Evolutionary conservation across 2,113 vertebrate genomes (phyloP).

Genomic region (Nibea coibor): DNA sequence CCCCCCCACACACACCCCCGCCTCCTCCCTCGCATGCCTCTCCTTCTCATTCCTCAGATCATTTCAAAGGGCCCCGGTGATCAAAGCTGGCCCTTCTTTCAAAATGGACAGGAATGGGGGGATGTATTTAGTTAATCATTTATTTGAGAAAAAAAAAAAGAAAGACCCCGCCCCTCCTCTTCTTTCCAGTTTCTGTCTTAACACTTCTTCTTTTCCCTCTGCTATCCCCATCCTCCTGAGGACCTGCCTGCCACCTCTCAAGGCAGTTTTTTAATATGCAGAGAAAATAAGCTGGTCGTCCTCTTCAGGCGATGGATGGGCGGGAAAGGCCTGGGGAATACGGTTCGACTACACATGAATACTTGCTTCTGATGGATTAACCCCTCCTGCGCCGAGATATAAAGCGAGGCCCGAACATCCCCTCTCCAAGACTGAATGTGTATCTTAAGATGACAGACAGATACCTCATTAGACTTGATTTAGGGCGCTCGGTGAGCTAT

Average conservation of each 20-base stretch:
- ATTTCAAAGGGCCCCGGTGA: conserved; percentile 78
- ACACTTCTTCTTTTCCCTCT: not conserved
- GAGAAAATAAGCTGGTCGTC: conserved; percentile 64
- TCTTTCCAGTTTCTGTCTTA: conserved; percentile 48
- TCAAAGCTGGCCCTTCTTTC: conserved; percentile 77
- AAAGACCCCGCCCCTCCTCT: conserved; percentile 14
- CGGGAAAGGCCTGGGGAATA: conserved; percentile 59
- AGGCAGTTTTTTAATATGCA: conserved; percentile 68
- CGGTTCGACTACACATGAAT: conserved; percentile 41
- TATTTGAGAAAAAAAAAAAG: conserved; percentile 52
- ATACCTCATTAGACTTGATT: conserved; percentile 57
- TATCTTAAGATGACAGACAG: conserved; percentile 40
- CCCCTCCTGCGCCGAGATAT: conserved; percentile 46
- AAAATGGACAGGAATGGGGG: conserved; percentile 72
- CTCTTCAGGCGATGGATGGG: conserved; percentile 64
- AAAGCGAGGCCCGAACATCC: conserved; percentile 21
- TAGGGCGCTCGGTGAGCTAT: conserved; percentile 35
- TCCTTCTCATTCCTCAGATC: conserved; percentile 59
- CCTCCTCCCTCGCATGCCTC: conserved; percentile 27
- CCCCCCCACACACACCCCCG: conserved; percentile 18
- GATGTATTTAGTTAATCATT: conserved; percentile 77
- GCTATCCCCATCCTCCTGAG: conserved; percentile 44
- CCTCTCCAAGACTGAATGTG: conserved; percentile 1
- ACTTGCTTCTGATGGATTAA: conserved; percentile 70
- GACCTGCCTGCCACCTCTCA: conserved; percentile 61